phyloP scores from a whole-genome alignment of 2,888 invertebrate species.

The Capitulum mitella region DNA sequence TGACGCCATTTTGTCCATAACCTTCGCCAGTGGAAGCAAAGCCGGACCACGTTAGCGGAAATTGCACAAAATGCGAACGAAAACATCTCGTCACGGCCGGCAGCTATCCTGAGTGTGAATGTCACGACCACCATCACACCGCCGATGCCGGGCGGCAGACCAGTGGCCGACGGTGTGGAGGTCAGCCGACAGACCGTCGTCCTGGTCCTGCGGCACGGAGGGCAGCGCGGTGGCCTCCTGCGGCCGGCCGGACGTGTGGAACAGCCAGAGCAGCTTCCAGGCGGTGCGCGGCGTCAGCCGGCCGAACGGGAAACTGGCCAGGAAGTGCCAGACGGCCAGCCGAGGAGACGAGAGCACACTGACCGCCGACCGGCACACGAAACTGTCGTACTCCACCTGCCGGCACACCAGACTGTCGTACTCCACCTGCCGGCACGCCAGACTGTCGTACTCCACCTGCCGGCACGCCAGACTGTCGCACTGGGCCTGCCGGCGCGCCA shows the following conservation, averaged over 20 bases:
- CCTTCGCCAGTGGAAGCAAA: too few relatives aligned
- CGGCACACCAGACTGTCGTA: constrained; percentile 49
- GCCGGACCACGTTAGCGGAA: too few relatives aligned
- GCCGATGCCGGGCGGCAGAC: too few relatives aligned
- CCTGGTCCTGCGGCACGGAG: neutral
- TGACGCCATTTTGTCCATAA: too few relatives aligned
- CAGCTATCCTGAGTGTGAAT: too few relatives aligned
- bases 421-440: constrained; percentile 51
- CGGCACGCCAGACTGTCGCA: constrained; percentile 64
- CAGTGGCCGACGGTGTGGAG: too few relatives aligned
- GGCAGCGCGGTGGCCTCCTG: neutral
- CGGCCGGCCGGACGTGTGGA: constrained; percentile 14
- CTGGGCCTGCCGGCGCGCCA: constrained; percentile 51
- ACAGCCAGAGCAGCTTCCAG: constrained; percentile 51
- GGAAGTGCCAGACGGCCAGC: constrained; percentile 72
- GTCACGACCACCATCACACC: too few relatives aligned
- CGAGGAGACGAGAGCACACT: constrained; percentile 63
- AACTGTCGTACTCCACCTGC: constrained; percentile 38
- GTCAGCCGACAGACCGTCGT: constrained; percentile 5
- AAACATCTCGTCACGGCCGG: too few relatives aligned
- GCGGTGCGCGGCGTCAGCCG: constrained; percentile 52
- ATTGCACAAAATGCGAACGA: too few relatives aligned
- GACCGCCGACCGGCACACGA: constrained; percentile 47
- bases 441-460: constrained; percentile 55
- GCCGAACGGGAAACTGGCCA: constrained; percentile 64